Evolutionary conservation across 2,113 vertebrate genomes (phyloP).

Genomic region (Chloropsis cyanopogon): DNA sequence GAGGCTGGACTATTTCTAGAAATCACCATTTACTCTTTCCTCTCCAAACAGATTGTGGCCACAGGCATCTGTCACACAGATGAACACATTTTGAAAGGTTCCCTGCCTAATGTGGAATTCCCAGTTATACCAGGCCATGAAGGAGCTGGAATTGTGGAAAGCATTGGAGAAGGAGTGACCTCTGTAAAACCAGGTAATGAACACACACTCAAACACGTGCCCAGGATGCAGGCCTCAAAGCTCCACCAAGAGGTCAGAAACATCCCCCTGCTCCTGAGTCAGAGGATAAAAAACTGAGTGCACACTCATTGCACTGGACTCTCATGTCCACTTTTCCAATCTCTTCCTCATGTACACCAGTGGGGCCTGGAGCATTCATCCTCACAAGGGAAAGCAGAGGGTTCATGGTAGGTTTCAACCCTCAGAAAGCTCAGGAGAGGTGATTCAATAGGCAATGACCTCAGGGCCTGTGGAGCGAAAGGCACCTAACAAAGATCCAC

Average conservation of each 20-base stretch:
- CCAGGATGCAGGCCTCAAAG: not conserved
- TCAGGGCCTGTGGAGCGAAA: not conserved
- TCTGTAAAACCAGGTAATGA: not conserved
- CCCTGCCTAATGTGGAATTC: not conserved
- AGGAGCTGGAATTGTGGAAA: not conserved
- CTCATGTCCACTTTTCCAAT: too few species aligned
- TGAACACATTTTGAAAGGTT: not conserved
- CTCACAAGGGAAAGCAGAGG: not conserved
- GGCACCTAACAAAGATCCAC: not conserved
- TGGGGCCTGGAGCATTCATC: not conserved
- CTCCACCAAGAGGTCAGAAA: not conserved
- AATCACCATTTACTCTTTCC: not conserved
- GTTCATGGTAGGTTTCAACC: not conserved
- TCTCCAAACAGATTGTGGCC: not conserved
- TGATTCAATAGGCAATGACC: not conserved
- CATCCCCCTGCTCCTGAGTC: not conserved
- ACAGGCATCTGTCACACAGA: not conserved
- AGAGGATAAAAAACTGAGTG: not conserved
- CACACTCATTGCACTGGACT: not conserved
- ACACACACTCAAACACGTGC: fast-evolving
- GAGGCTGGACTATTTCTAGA: not conserved
- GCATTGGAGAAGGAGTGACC: not conserved
- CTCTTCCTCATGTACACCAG: not conserved
- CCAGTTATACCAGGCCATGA: not conserved
- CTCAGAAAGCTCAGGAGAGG: not conserved